Conservation (phyloP, 2,888 invertebrate species). For the Lottia scabra region DNA sequence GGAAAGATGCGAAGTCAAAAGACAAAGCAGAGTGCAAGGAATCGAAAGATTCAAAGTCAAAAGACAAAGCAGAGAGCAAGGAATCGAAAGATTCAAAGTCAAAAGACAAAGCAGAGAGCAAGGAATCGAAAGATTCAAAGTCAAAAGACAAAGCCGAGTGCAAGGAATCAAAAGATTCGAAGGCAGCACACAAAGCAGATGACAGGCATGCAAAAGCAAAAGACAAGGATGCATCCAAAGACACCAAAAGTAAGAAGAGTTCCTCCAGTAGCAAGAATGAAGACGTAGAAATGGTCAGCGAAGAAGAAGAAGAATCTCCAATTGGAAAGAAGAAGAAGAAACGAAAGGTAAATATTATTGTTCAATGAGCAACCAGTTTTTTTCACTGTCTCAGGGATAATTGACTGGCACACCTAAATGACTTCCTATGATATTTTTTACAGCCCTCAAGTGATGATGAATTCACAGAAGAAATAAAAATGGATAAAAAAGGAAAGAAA, state of each 20-base stretch:
- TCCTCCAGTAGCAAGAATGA: neutral
- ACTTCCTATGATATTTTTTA: neutral
- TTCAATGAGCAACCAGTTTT: too few species aligned
- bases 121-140: too few species aligned
- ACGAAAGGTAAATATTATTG: neutral
- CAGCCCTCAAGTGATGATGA: constrained; percentile 23
- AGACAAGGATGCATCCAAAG: neutral
- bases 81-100: neutral
- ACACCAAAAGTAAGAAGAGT: neutral
- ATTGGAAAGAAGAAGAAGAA: constrained; percentile 10
- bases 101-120: too few species aligned
- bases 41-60: neutral
- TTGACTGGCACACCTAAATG: too few species aligned
- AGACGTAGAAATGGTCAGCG: neutral
- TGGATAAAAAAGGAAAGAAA: constrained; percentile 15
- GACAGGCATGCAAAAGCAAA: too few species aligned
- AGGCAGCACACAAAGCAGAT: too few species aligned
- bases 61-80: neutral
- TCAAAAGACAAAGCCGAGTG: too few species aligned
- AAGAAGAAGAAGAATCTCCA: neutral
- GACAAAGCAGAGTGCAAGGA: neutral
- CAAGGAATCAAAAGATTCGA: too few species aligned
- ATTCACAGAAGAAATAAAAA: constrained; percentile 3
- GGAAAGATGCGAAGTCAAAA: neutral
- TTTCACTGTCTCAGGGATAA: too few species aligned